Conservation (phyloP, 2,888 invertebrate species). For the Oxystoma pomonae region DNA sequence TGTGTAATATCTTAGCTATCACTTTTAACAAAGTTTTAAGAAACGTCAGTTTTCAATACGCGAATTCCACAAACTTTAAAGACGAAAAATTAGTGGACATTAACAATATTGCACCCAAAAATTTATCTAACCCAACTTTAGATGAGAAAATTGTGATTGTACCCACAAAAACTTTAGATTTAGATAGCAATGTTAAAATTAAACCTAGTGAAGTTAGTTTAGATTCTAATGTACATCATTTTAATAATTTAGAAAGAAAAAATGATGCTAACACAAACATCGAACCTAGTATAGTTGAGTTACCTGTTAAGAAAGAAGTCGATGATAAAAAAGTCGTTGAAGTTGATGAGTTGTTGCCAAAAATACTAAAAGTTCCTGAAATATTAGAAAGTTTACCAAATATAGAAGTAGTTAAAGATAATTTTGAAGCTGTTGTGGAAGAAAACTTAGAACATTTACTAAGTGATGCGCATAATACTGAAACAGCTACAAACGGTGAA, state of each 20-base stretch:
- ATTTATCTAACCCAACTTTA: conserved; percentile 5
- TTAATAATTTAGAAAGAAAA: not conserved
- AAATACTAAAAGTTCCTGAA: conserved; percentile 6
- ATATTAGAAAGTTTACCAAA: conserved; percentile 12
- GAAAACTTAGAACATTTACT: conserved; percentile 48
- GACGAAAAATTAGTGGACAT: conserved; percentile 28
- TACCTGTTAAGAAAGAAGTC: not conserved
- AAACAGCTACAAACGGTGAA: conserved; percentile 53
- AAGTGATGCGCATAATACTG: conserved; percentile 42
- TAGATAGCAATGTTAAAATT: conserved; percentile 14
- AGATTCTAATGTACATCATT: not conserved
- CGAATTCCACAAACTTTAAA: conserved; percentile 33
- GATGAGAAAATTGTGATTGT: conserved; percentile 2
- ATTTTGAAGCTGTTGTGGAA: conserved; percentile 39
- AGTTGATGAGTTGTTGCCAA: conserved; percentile 5
- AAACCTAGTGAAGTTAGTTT: not conserved
- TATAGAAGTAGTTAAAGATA: conserved; percentile 19
- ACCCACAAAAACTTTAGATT: conserved; percentile 22
- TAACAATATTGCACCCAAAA: not conserved
- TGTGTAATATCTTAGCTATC: conserved; percentile 72
- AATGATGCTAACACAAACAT: not conserved
- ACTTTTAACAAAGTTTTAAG: conserved; percentile 62
- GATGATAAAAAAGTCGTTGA: not conserved
- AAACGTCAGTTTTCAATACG: conserved; percentile 54
- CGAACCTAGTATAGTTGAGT: not conserved